Evolutionary conservation across 2,797 vertebrate species (phyloP).

Genomic region (Geotrypetes seraphini): DNA sequence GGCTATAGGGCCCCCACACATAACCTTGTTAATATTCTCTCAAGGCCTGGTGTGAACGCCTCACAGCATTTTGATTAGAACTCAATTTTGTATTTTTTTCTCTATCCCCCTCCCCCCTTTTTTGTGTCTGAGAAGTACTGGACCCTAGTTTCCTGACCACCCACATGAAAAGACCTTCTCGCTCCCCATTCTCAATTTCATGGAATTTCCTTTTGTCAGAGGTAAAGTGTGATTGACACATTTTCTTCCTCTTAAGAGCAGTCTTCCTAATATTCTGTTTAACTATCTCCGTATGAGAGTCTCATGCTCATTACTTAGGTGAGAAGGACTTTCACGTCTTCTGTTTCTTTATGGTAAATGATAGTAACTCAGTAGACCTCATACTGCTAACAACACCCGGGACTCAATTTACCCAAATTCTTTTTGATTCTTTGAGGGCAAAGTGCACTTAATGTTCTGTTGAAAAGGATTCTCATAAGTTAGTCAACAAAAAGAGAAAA

Average conservation of each 20-base stretch:
- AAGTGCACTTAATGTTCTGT: no score
- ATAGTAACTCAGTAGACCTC: constrained; percentile 27
- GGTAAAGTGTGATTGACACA: constrained; percentile 67
- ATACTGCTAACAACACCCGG: background rate
- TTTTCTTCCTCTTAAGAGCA: constrained; percentile 54
- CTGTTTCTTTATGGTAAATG: no score
- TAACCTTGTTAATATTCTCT: constrained; percentile 75
- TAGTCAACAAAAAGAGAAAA: no score
- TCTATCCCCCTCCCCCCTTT: no score
- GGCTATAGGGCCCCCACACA: constrained; percentile 66
- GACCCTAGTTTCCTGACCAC: constrained; percentile 83
- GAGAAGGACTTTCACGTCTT: no score
- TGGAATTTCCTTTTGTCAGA: constrained; percentile 73
- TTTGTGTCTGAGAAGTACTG: constrained; percentile 47
- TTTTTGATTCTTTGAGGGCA: no score
- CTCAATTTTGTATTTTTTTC: constrained; percentile 54
- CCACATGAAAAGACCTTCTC: constrained; percentile 60
- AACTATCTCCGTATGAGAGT: constrained; percentile 62
- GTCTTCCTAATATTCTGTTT: constrained; percentile 53
- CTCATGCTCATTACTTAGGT: constrained; percentile 26
- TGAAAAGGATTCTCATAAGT: no score
- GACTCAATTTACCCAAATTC: background rate
- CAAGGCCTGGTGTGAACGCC: constrained; percentile 64
- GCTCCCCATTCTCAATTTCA: constrained; percentile 62
- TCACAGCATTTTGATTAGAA: constrained; percentile 64